Evolutionary conservation across 2,888 invertebrate genomes (phyloP).

Genomic region (Unio delphinus): DNA sequence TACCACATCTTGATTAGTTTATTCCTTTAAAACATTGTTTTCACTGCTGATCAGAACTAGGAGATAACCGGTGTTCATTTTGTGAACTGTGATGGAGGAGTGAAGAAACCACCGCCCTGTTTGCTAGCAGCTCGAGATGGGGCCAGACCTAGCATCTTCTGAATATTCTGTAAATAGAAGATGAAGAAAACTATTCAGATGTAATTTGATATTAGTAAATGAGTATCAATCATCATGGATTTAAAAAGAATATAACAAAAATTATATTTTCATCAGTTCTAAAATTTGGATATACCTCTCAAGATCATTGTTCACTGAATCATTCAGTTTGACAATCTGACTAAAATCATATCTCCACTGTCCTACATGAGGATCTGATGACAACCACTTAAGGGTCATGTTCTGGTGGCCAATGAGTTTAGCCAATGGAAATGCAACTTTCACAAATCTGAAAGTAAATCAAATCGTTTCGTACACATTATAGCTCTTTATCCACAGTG

Average conservation of each 20-base stretch:
- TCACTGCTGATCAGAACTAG: background rate
- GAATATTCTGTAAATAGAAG: conserved; percentile 88
- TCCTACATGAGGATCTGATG: no score
- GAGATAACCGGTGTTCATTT: conserved; percentile 24
- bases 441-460: no score
- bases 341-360: no score
- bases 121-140: conserved; percentile 97
- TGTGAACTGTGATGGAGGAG: conserved; percentile 60
- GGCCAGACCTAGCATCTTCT: conserved; percentile 96
- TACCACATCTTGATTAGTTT: no score
- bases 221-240: background rate
- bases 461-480: no score
- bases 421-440: no score
- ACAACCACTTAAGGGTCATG: no score
- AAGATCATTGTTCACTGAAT: no score
- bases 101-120: conserved; percentile 76
- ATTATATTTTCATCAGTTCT: background rate
- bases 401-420: no score
- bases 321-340: no score
- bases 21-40: background rate
- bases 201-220: conserved; percentile 1
- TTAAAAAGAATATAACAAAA: background rate
- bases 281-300: background rate
- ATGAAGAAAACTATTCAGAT: background rate
- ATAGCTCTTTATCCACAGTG: no score